Evolutionary conservation across 1,140 invertebrate genomes (phyloP).

Genomic region (Caenorhabditis brenneri): DNA sequence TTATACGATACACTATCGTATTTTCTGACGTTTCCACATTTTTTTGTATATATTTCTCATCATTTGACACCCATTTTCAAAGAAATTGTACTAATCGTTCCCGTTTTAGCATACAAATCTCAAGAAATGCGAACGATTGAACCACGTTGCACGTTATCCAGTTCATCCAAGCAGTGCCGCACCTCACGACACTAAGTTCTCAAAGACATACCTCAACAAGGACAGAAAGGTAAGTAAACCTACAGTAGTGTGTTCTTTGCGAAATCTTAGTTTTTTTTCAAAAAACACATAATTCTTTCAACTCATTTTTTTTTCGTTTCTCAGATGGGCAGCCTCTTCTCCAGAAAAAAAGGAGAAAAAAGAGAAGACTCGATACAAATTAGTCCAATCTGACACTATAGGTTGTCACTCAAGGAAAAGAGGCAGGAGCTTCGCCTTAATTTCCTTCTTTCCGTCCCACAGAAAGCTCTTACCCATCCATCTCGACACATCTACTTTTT

Average conservation of each 20-base stretch:
- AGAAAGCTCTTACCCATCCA: constrained; percentile 22
- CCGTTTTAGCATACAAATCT: constrained; percentile 65
- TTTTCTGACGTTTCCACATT: constrained; percentile 7
- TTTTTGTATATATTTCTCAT: not conserved
- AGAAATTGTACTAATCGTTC: not conserved
- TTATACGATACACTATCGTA: constrained; percentile 32
- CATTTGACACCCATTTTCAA: not conserved
- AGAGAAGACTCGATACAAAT: constrained; percentile 38
- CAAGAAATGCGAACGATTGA: constrained; percentile 67
- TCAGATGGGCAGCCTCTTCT: not conserved
- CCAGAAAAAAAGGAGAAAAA: not conserved
- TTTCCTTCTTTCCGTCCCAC: constrained; percentile 17
- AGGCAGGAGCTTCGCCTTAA: constrained; percentile 5
- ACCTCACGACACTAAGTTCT: constrained; percentile 64
- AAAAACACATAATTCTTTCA: not conserved
- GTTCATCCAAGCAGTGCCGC: constrained; percentile 64
- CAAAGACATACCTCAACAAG: constrained; percentile 67
- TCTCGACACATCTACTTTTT: constrained; percentile 11
- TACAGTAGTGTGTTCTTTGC: not conserved
- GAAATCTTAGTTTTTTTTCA: not conserved
- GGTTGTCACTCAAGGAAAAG: constrained; percentile 35
- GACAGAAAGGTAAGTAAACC: constrained; percentile 65
- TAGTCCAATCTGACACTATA: constrained; percentile 43
- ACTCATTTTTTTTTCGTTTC: not conserved
- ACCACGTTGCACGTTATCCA: constrained; percentile 64